Base-by-base conservation (phyloP, 2,888 invertebrate species). In the Pteria penguin region DNA sequence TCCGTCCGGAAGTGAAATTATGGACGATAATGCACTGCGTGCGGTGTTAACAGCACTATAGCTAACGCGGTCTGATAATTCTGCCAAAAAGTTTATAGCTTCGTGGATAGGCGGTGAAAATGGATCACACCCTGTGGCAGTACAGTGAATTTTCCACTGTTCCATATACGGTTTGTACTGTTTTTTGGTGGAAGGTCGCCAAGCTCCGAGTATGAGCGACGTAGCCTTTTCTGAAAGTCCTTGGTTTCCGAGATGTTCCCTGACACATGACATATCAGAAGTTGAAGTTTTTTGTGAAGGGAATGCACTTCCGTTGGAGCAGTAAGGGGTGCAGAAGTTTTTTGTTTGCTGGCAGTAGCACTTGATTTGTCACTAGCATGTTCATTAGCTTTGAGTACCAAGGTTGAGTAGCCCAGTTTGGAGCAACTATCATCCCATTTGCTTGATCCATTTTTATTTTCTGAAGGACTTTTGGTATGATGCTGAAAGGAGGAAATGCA, bases 401-500 rank as follows among this genome's bases (percentile, higher is more conserved):
- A 2, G 75, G 29, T 36, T 82, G 82, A 2, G 79, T 81, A 1
- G 76, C 14, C 73, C 77, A 82, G 2, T 74, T 18, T 54, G 77
- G 80, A 8, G 74, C 79, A 24, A 81, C 31, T 11, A 82, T 2
- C n/a, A 78, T 36, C n/a, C 33, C 72, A 26, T 68, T 5, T 1
- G 76, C 62, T 27, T 69, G 1, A 54, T 80, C 78, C 24, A 32
- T n/a, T 27, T 29, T 11, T 2, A 83, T 11, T 62, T 83, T 79
- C 66, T 73, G 71, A 3, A 83, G 24, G 0, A 73, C 58, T 67
- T 63, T 62, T n/a, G 33, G 55, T 1, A 82, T 29, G 2, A 82
- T 29, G 57, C 80, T 78, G 61, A 81, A 83, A 72, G 82, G 82
- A 61, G 74, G 78, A 65, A 83, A 83, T 11, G 36, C 36, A 36